Percentiles rank a stretch among this genome's conserved stretches.
Conservation (phyloP, 2,888 invertebrate species). For the Nebria brevicollis region DNA sequence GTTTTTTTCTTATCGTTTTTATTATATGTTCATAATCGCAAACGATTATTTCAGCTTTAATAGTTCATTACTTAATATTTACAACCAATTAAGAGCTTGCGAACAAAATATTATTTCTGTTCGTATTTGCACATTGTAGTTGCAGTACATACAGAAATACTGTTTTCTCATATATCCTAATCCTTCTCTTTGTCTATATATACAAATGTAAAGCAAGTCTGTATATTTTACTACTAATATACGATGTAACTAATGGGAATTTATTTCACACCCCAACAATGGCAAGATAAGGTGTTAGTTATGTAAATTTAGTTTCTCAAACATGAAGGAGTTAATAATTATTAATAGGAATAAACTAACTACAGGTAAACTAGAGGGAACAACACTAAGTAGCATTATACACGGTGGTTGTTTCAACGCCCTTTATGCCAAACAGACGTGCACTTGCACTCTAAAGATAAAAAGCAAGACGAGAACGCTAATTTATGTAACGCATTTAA, state of each 20-base stretch:
- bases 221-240: not conserved
- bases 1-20: not conserved
- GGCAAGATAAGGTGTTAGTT: not conserved
- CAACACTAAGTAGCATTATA: not conserved
- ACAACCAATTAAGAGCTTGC: too few relatives aligned
- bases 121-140: too few relatives aligned
- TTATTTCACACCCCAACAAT: not conserved
- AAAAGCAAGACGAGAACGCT: not conserved
- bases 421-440: not conserved
- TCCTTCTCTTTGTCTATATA: not conserved
- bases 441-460: not conserved
- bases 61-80: not conserved
- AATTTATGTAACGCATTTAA: slow-evolving; percentile 15
- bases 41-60: not conserved
- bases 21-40: not conserved
- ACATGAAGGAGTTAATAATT: not conserved
- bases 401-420: not conserved
- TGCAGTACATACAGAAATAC: too few relatives aligned
- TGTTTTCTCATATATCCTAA: too few relatives aligned
- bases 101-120: too few relatives aligned
- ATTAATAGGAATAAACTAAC: not conserved
- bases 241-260: not conserved
- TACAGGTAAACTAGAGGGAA: not conserved
- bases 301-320: not conserved
- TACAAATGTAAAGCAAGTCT: not conserved